Conservation (phyloP, 1,140 invertebrate species). For the Papilio polyxenes region DNA sequence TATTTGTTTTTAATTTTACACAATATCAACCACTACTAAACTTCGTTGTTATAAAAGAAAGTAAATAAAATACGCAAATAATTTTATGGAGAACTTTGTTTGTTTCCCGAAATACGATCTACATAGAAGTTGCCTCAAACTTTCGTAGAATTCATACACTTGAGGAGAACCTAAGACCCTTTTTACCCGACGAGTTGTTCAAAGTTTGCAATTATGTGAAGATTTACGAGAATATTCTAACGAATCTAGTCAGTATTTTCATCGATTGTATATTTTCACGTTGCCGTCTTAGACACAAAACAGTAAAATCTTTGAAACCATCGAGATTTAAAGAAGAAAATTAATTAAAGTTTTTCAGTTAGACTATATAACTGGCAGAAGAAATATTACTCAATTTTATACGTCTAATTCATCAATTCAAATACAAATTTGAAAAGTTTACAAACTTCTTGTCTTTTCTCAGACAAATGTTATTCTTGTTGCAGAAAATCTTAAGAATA, state of each 20-base stretch:
- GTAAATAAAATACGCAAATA: slow-evolving; percentile 1
- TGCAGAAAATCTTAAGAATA: not conserved
- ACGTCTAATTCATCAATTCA: not conserved
- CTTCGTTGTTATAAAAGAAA: not conserved
- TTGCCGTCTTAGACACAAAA: not conserved
- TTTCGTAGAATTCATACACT: slow-evolving; percentile 16
- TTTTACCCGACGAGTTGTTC: slow-evolving; percentile 15
- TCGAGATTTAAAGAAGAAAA: not conserved
- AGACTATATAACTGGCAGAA: not conserved
- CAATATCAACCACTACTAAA: not conserved
- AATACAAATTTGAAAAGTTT: slow-evolving; percentile 18
- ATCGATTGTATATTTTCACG: not conserved
- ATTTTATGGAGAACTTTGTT: slow-evolving; percentile 12
- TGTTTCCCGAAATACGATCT: slow-evolving; percentile 11
- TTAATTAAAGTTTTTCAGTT: not conserved
- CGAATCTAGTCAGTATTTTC: not conserved
- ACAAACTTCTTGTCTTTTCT: not conserved
- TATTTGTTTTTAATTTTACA: not conserved
- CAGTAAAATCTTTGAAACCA: not conserved
- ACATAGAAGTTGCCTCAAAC: slow-evolving; percentile 14
- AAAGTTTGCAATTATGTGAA: slow-evolving; percentile 20
- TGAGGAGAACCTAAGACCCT: not conserved
- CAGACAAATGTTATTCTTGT: not conserved
- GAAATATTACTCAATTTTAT: not conserved
- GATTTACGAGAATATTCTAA: not conserved